These are phyloP conservation scores for Nothocercus julius DNA, from an alignment of 2,113 vertebrate genomes.

Conservation along the genomic window DNA sequence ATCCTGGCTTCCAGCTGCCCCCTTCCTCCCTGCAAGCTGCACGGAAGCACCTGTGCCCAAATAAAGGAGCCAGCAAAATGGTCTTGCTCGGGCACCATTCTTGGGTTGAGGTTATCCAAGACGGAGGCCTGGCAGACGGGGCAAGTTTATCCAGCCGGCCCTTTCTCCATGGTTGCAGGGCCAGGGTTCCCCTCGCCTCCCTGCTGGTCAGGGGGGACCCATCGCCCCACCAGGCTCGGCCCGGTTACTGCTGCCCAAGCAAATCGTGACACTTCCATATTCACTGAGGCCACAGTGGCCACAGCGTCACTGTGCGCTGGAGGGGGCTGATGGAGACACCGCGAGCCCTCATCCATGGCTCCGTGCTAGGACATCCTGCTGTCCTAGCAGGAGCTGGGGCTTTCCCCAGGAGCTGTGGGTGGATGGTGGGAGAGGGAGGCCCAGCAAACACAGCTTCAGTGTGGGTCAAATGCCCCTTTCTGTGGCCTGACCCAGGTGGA, in stretches of 20 bases:
- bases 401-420: neutral
- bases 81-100: neutral
- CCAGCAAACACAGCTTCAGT: neutral
- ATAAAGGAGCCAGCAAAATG: constrained; percentile 8
- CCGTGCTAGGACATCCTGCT: no score
- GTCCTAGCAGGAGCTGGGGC: neutral
- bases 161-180: neutral
- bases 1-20: neutral
- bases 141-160: neutral
- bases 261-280: no score
- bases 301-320: no score
- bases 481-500: accelerated
- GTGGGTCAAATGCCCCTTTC: neutral
- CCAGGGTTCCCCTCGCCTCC: accelerated
- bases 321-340: no score
- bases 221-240: neutral
- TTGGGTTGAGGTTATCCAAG: neutral
- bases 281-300: no score
- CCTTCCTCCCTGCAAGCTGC: neutral
- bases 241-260: neutral
- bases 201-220: accelerated
- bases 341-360: no score
- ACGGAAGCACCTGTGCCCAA: neutral
- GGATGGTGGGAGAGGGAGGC: neutral
- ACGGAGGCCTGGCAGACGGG: neutral